phyloP scores from a whole-genome alignment of 2,797 vertebrate species.

The Nyctalus aviator region DNA sequence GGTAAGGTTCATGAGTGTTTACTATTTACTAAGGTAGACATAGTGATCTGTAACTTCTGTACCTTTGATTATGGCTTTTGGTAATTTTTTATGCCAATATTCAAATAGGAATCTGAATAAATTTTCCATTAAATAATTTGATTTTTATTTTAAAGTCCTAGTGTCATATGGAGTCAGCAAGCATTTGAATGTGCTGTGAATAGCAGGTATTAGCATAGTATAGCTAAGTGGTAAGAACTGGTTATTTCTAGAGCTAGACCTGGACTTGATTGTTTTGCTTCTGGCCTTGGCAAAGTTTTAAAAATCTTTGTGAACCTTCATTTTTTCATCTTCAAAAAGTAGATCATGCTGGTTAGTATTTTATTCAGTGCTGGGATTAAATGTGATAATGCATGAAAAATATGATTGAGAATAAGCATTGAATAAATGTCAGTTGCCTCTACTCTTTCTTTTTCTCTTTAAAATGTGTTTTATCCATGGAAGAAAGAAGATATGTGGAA shows the following conservation, averaged over 20 bases:
- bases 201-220: neutral
- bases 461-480: neutral
- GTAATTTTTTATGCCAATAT: constrained; percentile 2
- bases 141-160: neutral
- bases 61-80: neutral
- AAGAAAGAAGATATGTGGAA: neutral
- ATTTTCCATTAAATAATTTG: constrained; percentile 34
- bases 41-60: neutral
- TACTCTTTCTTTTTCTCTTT: neutral
- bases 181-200: neutral
- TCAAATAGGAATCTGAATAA: neutral
- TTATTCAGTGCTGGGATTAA: constrained; percentile 31
- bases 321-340: neutral
- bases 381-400: neutral
- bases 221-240: neutral
- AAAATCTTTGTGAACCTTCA: neutral
- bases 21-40: neutral
- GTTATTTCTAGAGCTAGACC: neutral
- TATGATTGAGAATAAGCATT: neutral
- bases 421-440: neutral
- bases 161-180: neutral
- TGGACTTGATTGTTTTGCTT: neutral
- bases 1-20: neutral
- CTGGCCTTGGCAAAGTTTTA: neutral
- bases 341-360: neutral